These are phyloP conservation scores for Solea solea DNA, from an alignment of 2,113 vertebrate genomes.

Conservation along the genomic window DNA sequence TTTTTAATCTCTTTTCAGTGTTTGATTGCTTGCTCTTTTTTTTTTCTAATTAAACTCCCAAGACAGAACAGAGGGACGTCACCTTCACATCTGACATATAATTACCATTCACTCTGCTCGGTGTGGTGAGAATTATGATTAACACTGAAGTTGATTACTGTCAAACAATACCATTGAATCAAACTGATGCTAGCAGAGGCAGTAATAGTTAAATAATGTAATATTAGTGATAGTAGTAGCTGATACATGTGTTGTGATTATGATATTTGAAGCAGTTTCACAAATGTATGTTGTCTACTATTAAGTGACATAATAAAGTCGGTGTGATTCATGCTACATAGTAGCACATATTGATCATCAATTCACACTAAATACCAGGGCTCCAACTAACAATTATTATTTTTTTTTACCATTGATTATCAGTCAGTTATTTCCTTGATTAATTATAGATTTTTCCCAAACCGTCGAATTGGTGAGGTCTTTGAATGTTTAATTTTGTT, in stretches of 20 bases:
- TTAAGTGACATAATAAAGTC: too few relatives aligned
- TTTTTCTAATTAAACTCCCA: slow-evolving; percentile 4
- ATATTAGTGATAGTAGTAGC: neutral
- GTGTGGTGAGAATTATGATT: neutral
- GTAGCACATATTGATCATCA: too few relatives aligned
- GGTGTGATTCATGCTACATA: too few relatives aligned
- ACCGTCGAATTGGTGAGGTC: too few relatives aligned
- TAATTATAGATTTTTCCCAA: too few relatives aligned
- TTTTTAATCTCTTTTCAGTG: neutral
- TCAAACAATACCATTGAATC: neutral
- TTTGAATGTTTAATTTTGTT: too few relatives aligned
- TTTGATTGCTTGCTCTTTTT: neutral
- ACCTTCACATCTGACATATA: neutral
- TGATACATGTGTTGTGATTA: neutral
- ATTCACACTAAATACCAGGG: too few relatives aligned
- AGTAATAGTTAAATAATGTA: neutral
- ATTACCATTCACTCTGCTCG: slow-evolving; percentile 1
- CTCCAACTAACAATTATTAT: too few relatives aligned
- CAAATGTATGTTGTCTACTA: neutral
- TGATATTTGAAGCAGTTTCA: neutral
- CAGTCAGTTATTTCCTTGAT: too few relatives aligned
- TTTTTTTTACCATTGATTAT: too few relatives aligned
- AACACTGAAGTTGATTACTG: too few relatives aligned
- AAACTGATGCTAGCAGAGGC: neutral
- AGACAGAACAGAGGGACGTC: neutral